Evolutionary conservation across 2,113 vertebrate species (phyloP).

Genomic region (mouse (Mus musculus)): DNA sequence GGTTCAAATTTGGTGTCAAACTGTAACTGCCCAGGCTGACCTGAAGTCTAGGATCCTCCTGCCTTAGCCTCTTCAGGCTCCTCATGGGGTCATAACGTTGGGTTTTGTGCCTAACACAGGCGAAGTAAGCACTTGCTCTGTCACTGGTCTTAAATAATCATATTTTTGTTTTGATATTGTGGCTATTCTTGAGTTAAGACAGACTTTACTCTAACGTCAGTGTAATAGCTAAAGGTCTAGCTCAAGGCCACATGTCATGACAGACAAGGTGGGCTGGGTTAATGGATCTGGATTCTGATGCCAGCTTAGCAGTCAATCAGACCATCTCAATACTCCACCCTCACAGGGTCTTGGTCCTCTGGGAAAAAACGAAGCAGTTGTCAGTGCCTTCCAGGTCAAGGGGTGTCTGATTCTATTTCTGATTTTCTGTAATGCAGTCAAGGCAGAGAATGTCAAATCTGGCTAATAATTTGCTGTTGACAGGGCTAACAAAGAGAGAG

Average conservation of each 20-base stretch:
- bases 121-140: background rate
- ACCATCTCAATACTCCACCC: background rate
- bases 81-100: background rate
- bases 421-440: background rate
- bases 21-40: too few species aligned
- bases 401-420: background rate
- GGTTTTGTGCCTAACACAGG: background rate
- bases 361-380: background rate
- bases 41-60: background rate
- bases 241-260: background rate
- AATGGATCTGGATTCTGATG: background rate
- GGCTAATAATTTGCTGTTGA: background rate
- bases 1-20: background rate
- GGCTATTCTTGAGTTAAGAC: background rate
- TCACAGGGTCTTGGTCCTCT: background rate
- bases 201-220: background rate
- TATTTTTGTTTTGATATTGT: conserved; percentile 32
- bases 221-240: background rate
- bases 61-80: background rate
- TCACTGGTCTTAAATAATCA: background rate
- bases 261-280: background rate
- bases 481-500: background rate
- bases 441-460: background rate
- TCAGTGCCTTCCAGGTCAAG: background rate
- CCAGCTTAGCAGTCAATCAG: background rate